Evolutionary conservation across 2,888 invertebrate species (phyloP).

Genomic region (Cerceris rybyensis): DNA sequence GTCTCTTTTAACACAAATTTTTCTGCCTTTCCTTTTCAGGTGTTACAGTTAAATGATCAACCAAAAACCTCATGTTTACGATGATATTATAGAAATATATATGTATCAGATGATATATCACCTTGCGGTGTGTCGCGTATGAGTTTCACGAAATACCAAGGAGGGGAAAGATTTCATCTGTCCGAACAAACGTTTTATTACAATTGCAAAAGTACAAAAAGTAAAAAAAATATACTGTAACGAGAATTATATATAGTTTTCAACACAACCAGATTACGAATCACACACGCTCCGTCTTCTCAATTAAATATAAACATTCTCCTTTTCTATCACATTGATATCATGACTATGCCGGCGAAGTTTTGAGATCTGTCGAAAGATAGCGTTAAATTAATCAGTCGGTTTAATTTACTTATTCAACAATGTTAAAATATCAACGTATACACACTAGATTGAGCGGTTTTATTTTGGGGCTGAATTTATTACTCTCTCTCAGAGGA

Average conservation of each 20-base stretch:
- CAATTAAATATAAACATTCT: slow-evolving; percentile 68
- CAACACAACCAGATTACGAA: slow-evolving; percentile 12
- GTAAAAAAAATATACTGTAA: slow-evolving; percentile 25
- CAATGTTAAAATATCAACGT: neutral
- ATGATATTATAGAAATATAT: too few species aligned
- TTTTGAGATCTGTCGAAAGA: slow-evolving; percentile 66
- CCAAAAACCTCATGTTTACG: neutral
- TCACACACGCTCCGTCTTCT: slow-evolving; percentile 23
- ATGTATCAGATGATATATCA: too few species aligned
- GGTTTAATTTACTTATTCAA: neutral
- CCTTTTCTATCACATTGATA: slow-evolving; percentile 69
- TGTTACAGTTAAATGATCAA: neutral
- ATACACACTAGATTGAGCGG: slow-evolving; percentile 70
- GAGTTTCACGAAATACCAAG: neutral
- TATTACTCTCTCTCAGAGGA: slow-evolving; percentile 73
- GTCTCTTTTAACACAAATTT: too few species aligned
- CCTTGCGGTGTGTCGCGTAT: too few species aligned
- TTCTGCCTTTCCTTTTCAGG: too few species aligned
- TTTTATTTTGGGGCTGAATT: slow-evolving; percentile 64
- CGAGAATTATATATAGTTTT: slow-evolving; percentile 23
- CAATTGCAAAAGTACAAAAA: slow-evolving; percentile 41
- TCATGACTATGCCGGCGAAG: slow-evolving; percentile 62
- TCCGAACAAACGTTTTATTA: slow-evolving; percentile 60
- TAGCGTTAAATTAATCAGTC: slow-evolving; percentile 1
- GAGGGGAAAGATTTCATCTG: neutral